phyloP scores from a whole-genome alignment of 2,113 vertebrate species.

The Thryonomys swinderianus region DNA sequence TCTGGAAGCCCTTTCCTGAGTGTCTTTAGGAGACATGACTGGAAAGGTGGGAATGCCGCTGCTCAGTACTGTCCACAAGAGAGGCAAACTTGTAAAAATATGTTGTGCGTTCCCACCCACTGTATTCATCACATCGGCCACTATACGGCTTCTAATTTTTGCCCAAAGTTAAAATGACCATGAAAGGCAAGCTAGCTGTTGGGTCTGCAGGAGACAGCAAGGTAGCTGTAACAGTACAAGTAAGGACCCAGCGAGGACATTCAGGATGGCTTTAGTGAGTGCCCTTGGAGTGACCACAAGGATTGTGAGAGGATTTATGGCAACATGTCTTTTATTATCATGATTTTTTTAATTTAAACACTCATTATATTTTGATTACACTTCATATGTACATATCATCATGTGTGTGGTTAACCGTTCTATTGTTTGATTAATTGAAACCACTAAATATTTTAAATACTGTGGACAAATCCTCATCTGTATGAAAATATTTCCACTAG shows the following conservation, averaged over 20 bases:
- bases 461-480: not conserved
- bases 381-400: no score
- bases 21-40: no score
- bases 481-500: not conserved
- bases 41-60: not conserved
- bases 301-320: not conserved
- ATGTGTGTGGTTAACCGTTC: not conserved
- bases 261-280: not conserved
- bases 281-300: no score
- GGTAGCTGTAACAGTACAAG: not conserved
- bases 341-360: not conserved
- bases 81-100: not conserved
- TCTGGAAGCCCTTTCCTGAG: not conserved
- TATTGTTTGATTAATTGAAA: constrained; percentile 24
- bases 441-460: not conserved
- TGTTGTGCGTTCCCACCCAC: not conserved
- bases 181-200: not conserved
- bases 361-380: not conserved
- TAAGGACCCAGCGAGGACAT: not conserved
- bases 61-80: not conserved
- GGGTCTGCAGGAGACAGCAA: not conserved
- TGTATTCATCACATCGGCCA: not conserved
- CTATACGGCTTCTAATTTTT: not conserved
- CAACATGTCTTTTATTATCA: not conserved
- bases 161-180: not conserved